These are phyloP conservation scores for Nematolebias whitei DNA, from an alignment of 2,113 vertebrate genomes.

Conservation along the genomic window DNA sequence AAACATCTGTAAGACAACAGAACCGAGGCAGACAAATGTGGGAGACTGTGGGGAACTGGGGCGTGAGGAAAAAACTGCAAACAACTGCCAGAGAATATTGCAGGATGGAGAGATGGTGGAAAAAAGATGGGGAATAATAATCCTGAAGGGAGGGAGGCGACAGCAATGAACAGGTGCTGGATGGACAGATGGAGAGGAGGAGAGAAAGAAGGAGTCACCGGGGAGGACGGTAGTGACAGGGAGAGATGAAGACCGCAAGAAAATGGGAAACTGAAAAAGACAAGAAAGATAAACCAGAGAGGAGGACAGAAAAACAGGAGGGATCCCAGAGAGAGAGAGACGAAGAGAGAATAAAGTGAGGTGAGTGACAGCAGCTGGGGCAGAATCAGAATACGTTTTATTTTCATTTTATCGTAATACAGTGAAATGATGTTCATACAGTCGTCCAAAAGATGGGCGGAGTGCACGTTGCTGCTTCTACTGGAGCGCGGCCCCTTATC, in stretches of 20 bases:
- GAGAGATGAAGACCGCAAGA: conserved; percentile 11
- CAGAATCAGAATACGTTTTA: too few species aligned
- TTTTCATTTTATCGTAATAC: too few species aligned
- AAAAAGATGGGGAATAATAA: conserved; percentile 17
- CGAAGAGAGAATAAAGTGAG: conserved; percentile 19
- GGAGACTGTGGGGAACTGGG: not conserved
- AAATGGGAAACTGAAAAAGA: not conserved
- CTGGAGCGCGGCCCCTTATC: too few species aligned
- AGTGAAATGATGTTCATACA: too few species aligned
- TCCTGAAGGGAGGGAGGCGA: conserved; percentile 11
- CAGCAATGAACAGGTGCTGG: conserved; percentile 46
- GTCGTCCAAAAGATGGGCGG: too few species aligned
- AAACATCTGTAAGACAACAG: not conserved
- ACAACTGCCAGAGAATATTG: conserved; percentile 1
- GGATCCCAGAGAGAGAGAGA: conserved; percentile 9
- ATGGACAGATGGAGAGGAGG: conserved; percentile 28
- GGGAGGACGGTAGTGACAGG: conserved; percentile 27
- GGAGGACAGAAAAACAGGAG: not conserved
- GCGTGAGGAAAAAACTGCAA: not conserved
- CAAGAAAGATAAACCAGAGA: conserved; percentile 10
- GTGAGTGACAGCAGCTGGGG: conserved; percentile 20
- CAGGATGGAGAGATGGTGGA: not conserved
- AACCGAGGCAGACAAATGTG: not conserved
- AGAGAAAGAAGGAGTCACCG: conserved; percentile 29
- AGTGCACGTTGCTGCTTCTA: too few species aligned